Percentiles rank a stretch among this genome's conserved stretches.
These are phyloP conservation scores for Crioceris asparagi DNA, from an alignment of 2,888 invertebrate species.

Conservation along the genomic window DNA sequence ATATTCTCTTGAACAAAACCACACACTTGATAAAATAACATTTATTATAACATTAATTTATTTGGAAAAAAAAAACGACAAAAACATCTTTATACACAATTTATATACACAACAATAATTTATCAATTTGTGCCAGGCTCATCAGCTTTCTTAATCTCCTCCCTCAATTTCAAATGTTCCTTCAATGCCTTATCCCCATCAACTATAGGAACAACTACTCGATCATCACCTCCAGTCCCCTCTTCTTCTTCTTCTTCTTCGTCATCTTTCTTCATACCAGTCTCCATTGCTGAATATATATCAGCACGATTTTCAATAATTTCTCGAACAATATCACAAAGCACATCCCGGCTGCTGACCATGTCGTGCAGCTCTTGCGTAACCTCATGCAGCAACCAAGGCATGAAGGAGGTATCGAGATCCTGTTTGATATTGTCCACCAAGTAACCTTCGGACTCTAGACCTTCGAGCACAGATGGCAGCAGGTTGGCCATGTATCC, in stretches of 20 bases:
- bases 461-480: slow-evolving; percentile 70
- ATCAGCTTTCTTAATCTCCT: slow-evolving; percentile 24
- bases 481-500: slow-evolving; percentile 78
- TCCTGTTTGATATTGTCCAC: slow-evolving; percentile 53
- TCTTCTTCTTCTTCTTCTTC: slow-evolving; percentile 30
- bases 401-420: slow-evolving; percentile 70
- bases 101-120: too few relatives aligned
- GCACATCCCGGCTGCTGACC: slow-evolving; percentile 67
- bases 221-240: too few relatives aligned
- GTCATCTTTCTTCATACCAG: slow-evolving; percentile 18
- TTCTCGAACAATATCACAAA: slow-evolving; percentile 62
- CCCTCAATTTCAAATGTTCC: slow-evolving; percentile 31
- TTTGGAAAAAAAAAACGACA: too few relatives aligned
- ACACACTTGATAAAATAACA: too few relatives aligned
- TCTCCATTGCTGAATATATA: slow-evolving; percentile 42
- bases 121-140: too few relatives aligned
- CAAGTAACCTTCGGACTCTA: slow-evolving; percentile 64
- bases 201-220: too few relatives aligned
- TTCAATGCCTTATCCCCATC: slow-evolving; percentile 26
- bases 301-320: slow-evolving; percentile 66
- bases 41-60: too few relatives aligned
- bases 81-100: too few relatives aligned
- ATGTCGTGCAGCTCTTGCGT: slow-evolving; percentile 69
- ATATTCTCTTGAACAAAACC: too few relatives aligned
- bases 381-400: slow-evolving; percentile 78